Percentiles rank a stretch among this genome's conserved stretches.
phyloP scores from a whole-genome alignment of 2,113 vertebrate species.

The Damaliscus lunatus region DNA sequence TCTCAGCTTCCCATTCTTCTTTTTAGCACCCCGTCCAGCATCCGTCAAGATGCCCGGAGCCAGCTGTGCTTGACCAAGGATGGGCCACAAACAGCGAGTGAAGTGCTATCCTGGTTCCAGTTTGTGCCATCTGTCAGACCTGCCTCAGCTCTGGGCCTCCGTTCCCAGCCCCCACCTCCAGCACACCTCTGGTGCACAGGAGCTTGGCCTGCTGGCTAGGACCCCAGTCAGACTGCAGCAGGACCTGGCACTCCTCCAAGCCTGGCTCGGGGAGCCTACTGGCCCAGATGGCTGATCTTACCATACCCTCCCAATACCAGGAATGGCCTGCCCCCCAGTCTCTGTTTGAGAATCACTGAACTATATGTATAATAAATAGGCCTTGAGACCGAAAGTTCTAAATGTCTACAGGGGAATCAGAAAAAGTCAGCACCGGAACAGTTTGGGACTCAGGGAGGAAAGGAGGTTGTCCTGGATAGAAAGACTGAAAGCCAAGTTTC shows the following conservation, averaged over 20 bases:
- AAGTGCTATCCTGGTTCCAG: neutral
- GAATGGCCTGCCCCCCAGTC: neutral
- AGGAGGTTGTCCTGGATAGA: neutral
- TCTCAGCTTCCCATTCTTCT: slow-evolving; percentile 25
- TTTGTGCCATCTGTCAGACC: neutral
- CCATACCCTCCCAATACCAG: neutral
- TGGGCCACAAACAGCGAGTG: neutral
- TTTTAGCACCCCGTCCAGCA: neutral
- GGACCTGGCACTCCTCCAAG: neutral
- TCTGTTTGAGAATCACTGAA: neutral
- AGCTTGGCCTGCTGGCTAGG: neutral
- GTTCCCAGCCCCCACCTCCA: neutral
- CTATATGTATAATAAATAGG: slow-evolving; percentile 28
- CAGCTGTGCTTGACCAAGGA: neutral
- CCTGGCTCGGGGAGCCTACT: neutral
- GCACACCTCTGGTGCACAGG: neutral
- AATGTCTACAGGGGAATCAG: neutral
- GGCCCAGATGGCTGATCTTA: neutral
- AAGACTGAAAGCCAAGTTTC: neutral
- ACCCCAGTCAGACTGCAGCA: neutral
- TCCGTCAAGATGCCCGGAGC: neutral
- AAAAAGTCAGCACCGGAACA: neutral
- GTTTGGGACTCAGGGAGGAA: neutral
- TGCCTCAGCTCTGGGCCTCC: neutral
- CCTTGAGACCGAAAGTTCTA: neutral